phyloP scores from a whole-genome alignment of 1,140 invertebrate species.

The Camponotus vicinus region DNA sequence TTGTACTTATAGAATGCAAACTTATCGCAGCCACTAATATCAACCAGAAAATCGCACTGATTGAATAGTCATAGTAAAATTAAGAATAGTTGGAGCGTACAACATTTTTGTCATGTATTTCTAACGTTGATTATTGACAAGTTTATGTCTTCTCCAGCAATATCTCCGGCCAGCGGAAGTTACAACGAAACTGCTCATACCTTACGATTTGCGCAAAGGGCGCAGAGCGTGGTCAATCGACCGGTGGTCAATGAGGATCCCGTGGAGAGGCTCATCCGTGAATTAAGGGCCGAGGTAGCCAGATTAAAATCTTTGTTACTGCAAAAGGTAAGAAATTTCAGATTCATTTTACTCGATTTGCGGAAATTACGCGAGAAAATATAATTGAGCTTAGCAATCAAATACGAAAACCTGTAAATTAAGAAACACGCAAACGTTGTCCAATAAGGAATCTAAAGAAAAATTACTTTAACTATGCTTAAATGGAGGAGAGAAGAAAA shows the following conservation, averaged over 20 bases:
- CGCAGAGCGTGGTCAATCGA: constrained; percentile 90
- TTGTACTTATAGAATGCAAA: constrained; percentile 17
- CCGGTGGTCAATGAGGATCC: constrained; percentile 90
- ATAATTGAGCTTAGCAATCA: background rate
- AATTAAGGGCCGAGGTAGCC: constrained; percentile 88
- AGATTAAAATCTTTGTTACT: constrained; percentile 83
- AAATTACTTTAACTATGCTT: background rate
- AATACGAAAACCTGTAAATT: background rate
- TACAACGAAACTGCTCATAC: constrained; percentile 91
- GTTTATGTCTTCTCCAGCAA: constrained; percentile 85
- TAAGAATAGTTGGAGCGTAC: constrained; percentile 7
- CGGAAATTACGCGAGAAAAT: constrained; percentile 1
- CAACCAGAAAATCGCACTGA: constrained; percentile 35
- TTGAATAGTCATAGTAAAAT: constrained; percentile 42
- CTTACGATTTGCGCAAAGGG: constrained; percentile 90
- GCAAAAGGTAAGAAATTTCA: constrained; percentile 77
- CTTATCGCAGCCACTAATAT: background rate
- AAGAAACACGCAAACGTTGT: background rate
- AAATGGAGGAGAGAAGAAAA: background rate
- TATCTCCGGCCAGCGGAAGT: constrained; percentile 89
- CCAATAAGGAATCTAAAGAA: background rate
- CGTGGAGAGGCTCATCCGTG: constrained; percentile 87
- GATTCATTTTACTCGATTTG: background rate
- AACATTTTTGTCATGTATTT: background rate
- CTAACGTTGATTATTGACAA: background rate